A percentile compares a stretch with the other conserved stretches of the same genome.
Conservation (phyloP, 2,113 vertebrate genomes). For the Dromaius novaehollandiae region DNA sequence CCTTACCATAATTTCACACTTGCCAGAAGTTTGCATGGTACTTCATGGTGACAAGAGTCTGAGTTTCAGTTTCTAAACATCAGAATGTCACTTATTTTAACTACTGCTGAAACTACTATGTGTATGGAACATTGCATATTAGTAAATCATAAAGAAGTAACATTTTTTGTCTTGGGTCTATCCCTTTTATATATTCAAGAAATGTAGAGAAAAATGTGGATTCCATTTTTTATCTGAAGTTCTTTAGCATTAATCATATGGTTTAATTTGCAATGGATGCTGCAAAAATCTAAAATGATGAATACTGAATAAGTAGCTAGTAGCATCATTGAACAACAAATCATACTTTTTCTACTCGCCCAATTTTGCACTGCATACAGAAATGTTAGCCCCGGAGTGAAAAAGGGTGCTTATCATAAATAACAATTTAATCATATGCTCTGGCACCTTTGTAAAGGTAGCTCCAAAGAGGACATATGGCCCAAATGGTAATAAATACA, state of each 20-base stretch:
- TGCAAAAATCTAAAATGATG: neutral
- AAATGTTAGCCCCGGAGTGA: neutral
- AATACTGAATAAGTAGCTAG: neutral
- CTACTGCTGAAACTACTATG: neutral
- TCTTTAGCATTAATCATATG: neutral
- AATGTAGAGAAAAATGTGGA: neutral
- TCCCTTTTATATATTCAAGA: neutral
- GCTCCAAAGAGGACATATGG: neutral
- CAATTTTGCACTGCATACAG: neutral
- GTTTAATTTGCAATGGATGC: neutral
- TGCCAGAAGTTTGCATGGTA: neutral
- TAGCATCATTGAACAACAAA: neutral
- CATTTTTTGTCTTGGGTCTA: neutral
- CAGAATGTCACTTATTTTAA: neutral
- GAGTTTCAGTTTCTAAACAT: neutral
- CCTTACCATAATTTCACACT: neutral
- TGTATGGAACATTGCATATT: neutral
- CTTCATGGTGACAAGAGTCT: fast-evolving
- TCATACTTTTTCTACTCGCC: neutral
- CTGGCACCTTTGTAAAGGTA: neutral
- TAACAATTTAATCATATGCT: neutral
- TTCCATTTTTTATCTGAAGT: neutral
- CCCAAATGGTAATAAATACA: neutral
- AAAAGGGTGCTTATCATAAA: neutral
- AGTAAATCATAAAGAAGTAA: neutral